phyloP scores from a whole-genome alignment of 2,888 invertebrate genomes.

The Caenorhabditis sp. region DNA sequence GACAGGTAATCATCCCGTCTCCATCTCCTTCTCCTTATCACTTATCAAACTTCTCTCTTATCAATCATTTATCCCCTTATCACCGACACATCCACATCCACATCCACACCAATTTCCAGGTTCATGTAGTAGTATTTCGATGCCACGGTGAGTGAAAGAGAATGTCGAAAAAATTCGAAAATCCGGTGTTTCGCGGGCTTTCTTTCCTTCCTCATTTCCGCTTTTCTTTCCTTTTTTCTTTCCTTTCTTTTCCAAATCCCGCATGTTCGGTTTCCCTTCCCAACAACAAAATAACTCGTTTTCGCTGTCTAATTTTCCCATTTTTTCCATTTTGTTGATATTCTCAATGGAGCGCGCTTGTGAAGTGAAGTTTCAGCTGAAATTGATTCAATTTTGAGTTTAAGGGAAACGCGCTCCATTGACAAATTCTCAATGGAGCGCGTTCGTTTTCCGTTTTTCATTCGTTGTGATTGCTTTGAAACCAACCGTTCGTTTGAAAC shows the following conservation, averaged over 20 bases:
- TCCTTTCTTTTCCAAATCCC: constrained; percentile 14
- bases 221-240: constrained; percentile 1
- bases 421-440: no score
- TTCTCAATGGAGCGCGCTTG: constrained; percentile 24
- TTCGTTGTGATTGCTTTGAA: no score
- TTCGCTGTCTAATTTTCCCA: constrained; percentile 3
- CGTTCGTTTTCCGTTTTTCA: no score
- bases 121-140: constrained; percentile 67
- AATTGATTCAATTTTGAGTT: not conserved
- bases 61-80: not conserved
- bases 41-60: not conserved
- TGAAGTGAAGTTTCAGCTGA: no score
- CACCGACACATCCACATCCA: not conserved
- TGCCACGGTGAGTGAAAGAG: constrained; percentile 66
- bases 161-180: constrained; percentile 10
- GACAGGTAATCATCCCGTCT: constrained; percentile 30
- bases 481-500: no score
- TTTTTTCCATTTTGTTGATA: constrained; percentile 1
- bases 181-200: constrained; percentile 2
- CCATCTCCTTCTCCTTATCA: not conserved
- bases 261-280: constrained; percentile 35
- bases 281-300: constrained; percentile 8
- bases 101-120: constrained; percentile 45
- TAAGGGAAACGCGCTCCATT: no score
- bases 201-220: constrained; percentile 13